phyloP scores from a whole-genome alignment of 2,113 vertebrate species.

The Theristicus caerulescens region DNA sequence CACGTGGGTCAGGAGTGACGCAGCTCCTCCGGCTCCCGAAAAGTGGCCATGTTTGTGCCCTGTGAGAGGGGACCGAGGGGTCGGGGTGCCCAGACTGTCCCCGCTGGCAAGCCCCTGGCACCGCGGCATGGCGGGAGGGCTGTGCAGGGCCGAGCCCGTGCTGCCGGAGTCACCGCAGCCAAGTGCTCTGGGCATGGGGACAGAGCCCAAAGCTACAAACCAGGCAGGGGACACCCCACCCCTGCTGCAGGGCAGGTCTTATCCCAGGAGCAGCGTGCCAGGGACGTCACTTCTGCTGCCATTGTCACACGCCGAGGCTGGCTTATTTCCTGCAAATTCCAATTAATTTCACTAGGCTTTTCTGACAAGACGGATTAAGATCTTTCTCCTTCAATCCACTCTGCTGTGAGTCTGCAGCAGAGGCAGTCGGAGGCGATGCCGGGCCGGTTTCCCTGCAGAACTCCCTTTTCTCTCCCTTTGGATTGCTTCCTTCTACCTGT shows the following conservation, averaged over 20 bases:
- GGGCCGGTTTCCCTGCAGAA: not conserved
- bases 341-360: not conserved
- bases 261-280: not conserved
- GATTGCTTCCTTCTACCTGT: not conserved
- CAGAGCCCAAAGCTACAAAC: not conserved
- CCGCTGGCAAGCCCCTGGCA: fast-evolving
- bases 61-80: fast-evolving
- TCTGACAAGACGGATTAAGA: not conserved
- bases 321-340: not conserved
- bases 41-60: fast-evolving
- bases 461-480: not conserved
- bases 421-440: not conserved
- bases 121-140: fast-evolving
- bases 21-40: not conserved
- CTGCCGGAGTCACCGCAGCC: fast-evolving
- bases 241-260: not conserved
- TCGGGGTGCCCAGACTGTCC: not conserved
- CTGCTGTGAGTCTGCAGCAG: not conserved
- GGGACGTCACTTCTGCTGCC: not conserved
- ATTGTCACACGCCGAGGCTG: not conserved
- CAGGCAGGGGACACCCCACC: no score
- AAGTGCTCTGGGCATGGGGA: fast-evolving
- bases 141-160: not conserved
- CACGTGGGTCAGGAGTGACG: fast-evolving
- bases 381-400: not conserved